phyloP scores from a whole-genome alignment of 2,888 invertebrate species.

The Leucophora obtusa region DNA sequence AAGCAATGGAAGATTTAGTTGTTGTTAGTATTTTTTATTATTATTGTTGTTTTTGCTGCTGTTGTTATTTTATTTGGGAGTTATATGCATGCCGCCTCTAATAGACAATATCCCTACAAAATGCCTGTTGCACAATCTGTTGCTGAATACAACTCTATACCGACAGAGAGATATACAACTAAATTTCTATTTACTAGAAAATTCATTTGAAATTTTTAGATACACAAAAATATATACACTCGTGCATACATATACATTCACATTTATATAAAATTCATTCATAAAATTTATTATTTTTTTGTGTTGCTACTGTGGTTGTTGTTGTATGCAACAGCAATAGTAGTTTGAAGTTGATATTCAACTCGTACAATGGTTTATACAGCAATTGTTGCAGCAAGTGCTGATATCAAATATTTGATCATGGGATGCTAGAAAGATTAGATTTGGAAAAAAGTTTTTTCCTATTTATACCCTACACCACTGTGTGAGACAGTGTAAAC shows the following conservation, averaged over 20 bases:
- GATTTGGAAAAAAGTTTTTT: not conserved
- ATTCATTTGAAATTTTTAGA: slow-evolving; percentile 59
- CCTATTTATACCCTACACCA: too few species aligned
- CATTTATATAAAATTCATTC: slow-evolving; percentile 4
- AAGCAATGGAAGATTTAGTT: slow-evolving; percentile 12
- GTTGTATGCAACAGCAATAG: not conserved
- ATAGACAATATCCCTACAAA: not conserved
- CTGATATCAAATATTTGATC: slow-evolving; percentile 42
- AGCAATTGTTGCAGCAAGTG: slow-evolving; percentile 44
- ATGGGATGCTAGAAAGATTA: slow-evolving; percentile 30
- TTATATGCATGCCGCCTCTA: slow-evolving; percentile 17
- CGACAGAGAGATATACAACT: slow-evolving; percentile 33
- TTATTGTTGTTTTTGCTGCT: not conserved
- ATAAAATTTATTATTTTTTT: not conserved
- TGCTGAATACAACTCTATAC: slow-evolving; percentile 29
- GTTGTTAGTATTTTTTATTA: slow-evolving; percentile 12
- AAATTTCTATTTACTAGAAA: slow-evolving; percentile 57
- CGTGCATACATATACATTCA: not conserved
- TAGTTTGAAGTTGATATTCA: not conserved
- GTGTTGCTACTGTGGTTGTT: not conserved
- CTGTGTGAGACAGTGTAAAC: too few species aligned
- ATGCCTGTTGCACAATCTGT: slow-evolving; percentile 57
- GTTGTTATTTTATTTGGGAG: slow-evolving; percentile 19
- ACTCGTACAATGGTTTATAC: not conserved
- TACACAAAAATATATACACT: slow-evolving; percentile 34